These are phyloP conservation scores for Yponomeuta evonymella DNA, from an alignment of 2,888 invertebrate genomes.

Conservation along the genomic window DNA sequence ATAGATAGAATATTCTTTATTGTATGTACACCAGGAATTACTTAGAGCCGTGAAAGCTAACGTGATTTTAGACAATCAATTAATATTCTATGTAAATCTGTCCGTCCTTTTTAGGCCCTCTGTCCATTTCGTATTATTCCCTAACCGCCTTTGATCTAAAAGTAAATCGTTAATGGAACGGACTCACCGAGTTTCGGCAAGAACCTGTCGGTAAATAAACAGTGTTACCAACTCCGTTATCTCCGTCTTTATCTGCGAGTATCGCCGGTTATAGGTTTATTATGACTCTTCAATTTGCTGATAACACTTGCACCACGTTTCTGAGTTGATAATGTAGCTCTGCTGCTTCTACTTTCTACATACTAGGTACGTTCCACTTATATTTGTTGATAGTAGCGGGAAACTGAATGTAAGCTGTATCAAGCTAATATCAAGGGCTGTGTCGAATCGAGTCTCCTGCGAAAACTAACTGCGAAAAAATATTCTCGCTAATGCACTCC, in stretches of 20 bases:
- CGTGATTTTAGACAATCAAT: too few species aligned
- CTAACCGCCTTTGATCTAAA: neutral
- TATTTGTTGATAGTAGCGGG: neutral
- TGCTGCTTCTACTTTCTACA: neutral
- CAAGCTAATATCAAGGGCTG: neutral
- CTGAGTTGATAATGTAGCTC: neutral
- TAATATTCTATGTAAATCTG: neutral
- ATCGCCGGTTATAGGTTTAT: constrained; percentile 8
- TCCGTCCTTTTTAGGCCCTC: neutral
- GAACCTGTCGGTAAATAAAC: neutral
- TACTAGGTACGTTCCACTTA: constrained; percentile 5
- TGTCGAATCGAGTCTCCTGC: neutral
- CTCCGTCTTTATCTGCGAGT: neutral
- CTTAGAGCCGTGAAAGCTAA: too few species aligned
- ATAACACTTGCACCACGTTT: constrained; percentile 6
- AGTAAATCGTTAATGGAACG: neutral
- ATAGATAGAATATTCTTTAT: too few species aligned
- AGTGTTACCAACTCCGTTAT: neutral
- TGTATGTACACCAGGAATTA: too few species aligned
- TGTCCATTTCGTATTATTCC: neutral
- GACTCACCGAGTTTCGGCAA: neutral
- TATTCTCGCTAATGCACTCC: neutral
- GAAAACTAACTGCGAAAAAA: too few species aligned
- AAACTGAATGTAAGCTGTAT: neutral
- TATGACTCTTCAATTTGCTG: constrained; percentile 10